Base-by-base conservation (phyloP, 2,888 invertebrate genomes). In the Halictus ligatus region DNA sequence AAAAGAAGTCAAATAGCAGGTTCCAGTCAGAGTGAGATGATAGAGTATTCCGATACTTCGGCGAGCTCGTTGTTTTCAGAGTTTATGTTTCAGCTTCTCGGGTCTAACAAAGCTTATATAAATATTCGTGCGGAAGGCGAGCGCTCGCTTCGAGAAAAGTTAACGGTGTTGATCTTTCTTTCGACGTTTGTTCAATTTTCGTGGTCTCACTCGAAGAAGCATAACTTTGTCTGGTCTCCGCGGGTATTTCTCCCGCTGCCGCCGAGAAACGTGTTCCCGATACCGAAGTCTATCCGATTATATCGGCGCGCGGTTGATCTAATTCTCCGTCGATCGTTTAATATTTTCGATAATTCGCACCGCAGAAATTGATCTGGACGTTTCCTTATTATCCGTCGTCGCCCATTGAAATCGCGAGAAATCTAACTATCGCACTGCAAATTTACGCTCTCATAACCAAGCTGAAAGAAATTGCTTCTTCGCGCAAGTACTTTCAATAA, bases 111-210 rank as follows among this genome's bases (percentile, higher is more conserved):
- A 71, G 71, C 71, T 71, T 71, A 43, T 71, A 43, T 71, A 71
- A 71, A 71, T 71, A 71, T 43, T 43, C 71, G 40, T 6, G 12
- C n/a, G 40, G 43, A 21, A 40, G n/a, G 29, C 29, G 15, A n/a
- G 43, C 43, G 43, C 71, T 43, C 71, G 40, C n/a, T 21, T n/a
- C 12, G 40, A 43, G 71, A 43, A 71, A 71, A 71, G 71, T 43
- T 71, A n/a, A 40, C 71, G 43, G 71, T 71, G 71, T 71, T 71
- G 71, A 71, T 43, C 71, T 71, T 71, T 71, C 71, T 71, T 71
- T 71, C 71, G 21, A 71, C 71, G 71, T 71, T 71, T 43, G 71
- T 71, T 43, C 71, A 71, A 71, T 71, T 71, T 71, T 43, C 71
- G 43, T 71, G 43, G 12, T 43, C 71, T n/a, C n/a, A 71, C 40